Base-by-base conservation (phyloP, 1,140 invertebrate genomes). In the Drosophila seguyi region DNA sequence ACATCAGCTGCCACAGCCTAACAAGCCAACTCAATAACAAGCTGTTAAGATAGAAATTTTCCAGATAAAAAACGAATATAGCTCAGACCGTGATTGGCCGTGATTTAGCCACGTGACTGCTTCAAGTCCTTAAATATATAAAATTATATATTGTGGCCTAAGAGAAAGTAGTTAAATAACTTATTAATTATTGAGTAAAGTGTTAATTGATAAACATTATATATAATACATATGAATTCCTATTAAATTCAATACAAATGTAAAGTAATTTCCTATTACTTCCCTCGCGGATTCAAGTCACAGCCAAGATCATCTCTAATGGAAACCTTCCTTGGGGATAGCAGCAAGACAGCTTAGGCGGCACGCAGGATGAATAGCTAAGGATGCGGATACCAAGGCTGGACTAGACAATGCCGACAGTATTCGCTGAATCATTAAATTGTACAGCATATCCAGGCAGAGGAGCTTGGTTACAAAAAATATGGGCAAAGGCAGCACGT, bases 341-440 rank as follows among this genome's bases (percentile, higher is more conserved):
- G 31, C 57, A 41, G 18, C 6, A 34, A 25, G 8, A 27, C 52
- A 20, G 44, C 71, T 56, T 34, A 44, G 42, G 22, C 52, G 38
- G 47, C 53, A 76, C 74, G 74, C 74, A 36, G 62, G 16, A 48
- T 74, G 79, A 82, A 85, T 77, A 71, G 76, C 76, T 59, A 65
- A 80, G 61, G 62, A 48, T 36, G 38, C 16, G 14, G 44, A 25
- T 10, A 10, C 11, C 29, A 8, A 47, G 48, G 31, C 22, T 39
- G 14, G 55, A 67, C 61, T 67, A 74, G 63, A 69, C 63, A 79
- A 81, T 81, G 71, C 42, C 71, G 34, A 22, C 39, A 42, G 72
- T 55, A 85, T 75, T 75, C 83, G 75, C 53, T 68, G 78, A 81
- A 62, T 81, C 82, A 71, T 69, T 34, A 68, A 80, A 86, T 66